Evolutionary conservation across 2,113 vertebrate genomes (phyloP).

Genomic region (Phalacrocorax brasilianus): DNA sequence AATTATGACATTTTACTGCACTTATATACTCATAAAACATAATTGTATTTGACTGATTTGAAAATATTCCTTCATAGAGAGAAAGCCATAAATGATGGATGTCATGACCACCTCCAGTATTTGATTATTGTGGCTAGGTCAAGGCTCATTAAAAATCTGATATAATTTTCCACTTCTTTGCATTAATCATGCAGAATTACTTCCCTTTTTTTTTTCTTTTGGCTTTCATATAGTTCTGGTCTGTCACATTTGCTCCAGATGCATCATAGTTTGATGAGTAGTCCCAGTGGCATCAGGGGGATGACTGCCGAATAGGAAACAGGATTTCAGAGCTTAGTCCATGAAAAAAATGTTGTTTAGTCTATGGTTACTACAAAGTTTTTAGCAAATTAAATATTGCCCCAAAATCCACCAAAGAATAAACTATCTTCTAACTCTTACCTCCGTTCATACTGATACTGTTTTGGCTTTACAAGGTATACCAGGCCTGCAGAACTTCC

Average conservation of each 20-base stretch:
- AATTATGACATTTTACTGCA: background rate
- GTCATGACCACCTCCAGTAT: background rate
- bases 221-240: background rate
- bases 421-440: background rate
- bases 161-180: slow-evolving; percentile 25
- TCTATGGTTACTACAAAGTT: background rate
- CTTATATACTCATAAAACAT: background rate
- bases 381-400: slow-evolving; percentile 3
- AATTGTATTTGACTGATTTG: background rate
- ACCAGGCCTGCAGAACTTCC: background rate
- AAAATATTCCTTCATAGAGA: background rate
- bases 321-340: background rate
- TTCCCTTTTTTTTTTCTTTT: background rate
- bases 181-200: background rate
- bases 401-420: background rate
- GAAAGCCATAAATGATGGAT: background rate
- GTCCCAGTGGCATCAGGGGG: background rate
- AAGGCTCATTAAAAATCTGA: slow-evolving; percentile 6
- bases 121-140: background rate
- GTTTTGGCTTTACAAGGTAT: background rate
- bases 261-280: background rate
- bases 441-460: background rate
- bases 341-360: background rate
- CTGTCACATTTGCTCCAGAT: background rate
- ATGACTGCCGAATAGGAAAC: background rate